phyloP scores from a whole-genome alignment of 2,888 invertebrate genomes.

The Agonopterix subpropinquella region DNA sequence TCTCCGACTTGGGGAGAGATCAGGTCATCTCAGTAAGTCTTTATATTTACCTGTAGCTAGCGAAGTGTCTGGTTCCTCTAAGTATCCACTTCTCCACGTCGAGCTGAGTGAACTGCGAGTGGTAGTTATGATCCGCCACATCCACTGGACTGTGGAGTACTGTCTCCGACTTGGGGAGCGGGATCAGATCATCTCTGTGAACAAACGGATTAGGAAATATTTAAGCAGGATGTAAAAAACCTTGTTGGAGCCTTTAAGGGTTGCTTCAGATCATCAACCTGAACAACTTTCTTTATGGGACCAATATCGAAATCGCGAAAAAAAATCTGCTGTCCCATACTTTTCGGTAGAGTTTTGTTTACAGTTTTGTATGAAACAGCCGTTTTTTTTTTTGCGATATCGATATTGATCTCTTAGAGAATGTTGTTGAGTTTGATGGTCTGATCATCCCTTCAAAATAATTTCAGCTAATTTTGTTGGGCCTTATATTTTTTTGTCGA shows the following conservation, averaged over 20 bases:
- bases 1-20: slow-evolving; percentile 50
- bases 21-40: slow-evolving; percentile 48
- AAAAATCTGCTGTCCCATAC: too few species aligned
- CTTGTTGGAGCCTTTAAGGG: neutral
- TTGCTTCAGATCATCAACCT: neutral
- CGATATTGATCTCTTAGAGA: too few species aligned
- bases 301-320: too few species aligned
- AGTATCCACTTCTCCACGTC: slow-evolving; percentile 51
- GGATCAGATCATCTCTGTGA: slow-evolving; percentile 56
- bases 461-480: too few species aligned
- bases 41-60: slow-evolving; percentile 43
- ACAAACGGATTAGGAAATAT: neutral
- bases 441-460: neutral
- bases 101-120: slow-evolving; percentile 53
- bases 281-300: neutral
- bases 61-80: slow-evolving; percentile 56
- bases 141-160: slow-evolving; percentile 58
- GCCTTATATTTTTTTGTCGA: too few species aligned
- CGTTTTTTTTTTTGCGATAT: too few species aligned
- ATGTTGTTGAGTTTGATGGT: neutral
- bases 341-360: too few species aligned
- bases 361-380: too few species aligned
- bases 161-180: slow-evolving; percentile 47
- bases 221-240: too few species aligned
- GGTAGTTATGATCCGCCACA: slow-evolving; percentile 50